Conservation (phyloP, 1,140 invertebrate genomes). For the Nomia melanderi region DNA sequence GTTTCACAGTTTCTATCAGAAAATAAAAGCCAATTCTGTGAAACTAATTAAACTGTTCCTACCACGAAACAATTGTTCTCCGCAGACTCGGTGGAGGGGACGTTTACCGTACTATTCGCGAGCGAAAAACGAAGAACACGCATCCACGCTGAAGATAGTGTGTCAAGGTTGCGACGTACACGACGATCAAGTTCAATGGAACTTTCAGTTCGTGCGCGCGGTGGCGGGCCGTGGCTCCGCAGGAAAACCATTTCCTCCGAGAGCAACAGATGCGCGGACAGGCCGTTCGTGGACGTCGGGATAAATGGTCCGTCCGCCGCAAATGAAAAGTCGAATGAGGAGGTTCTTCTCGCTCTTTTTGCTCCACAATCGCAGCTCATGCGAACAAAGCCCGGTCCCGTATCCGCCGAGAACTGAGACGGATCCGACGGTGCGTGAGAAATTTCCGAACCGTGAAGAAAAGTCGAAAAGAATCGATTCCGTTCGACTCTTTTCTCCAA, state of each 20-base stretch:
- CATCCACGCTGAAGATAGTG: background rate
- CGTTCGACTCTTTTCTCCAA: too few species aligned
- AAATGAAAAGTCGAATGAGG: constrained; percentile 49
- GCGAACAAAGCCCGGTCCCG: constrained; percentile 49
- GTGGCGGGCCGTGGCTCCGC: too few species aligned
- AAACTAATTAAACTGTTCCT: too few species aligned
- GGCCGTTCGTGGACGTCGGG: background rate
- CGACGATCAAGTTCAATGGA: background rate
- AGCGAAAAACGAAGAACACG: background rate
- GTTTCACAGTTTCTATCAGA: too few species aligned
- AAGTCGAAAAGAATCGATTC: background rate
- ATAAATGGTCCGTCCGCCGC: constrained; percentile 40
- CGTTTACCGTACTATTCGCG: too few species aligned
- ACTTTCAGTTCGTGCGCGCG: too few species aligned
- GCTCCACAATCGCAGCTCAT: background rate
- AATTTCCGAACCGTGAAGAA: constrained; percentile 16
- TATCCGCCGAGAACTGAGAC: background rate
- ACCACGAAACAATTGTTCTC: too few species aligned
- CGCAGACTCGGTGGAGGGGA: too few species aligned
- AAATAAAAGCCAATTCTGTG: too few species aligned
- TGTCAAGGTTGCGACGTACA: background rate
- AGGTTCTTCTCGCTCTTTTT: background rate
- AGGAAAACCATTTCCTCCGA: constrained; percentile 9
- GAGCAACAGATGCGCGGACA: constrained; percentile 42
- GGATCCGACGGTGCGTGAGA: constrained; percentile 28